Evolutionary conservation across 1,140 invertebrate species (phyloP).

Genomic region (Drosophila parabipectinata): DNA sequence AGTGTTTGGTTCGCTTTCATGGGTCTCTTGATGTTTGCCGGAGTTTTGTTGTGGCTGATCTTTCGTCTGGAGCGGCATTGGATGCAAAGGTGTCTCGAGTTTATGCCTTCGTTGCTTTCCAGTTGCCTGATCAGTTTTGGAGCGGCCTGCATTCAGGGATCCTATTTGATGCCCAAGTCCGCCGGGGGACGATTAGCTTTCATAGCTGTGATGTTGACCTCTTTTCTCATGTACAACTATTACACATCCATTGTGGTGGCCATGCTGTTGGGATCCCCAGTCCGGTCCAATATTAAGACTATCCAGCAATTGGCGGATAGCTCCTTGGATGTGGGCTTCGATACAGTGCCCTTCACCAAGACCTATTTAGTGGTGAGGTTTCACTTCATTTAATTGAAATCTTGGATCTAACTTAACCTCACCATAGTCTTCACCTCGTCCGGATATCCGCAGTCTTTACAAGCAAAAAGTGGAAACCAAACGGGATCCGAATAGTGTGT

Average conservation of each 20-base stretch:
- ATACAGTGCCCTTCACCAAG: slow-evolving; percentile 60
- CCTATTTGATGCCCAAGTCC: slow-evolving; percentile 63
- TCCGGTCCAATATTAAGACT: slow-evolving; percentile 72
- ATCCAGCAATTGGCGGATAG: slow-evolving; percentile 77
- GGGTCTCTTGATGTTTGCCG: slow-evolving; percentile 44
- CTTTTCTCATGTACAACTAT: slow-evolving; percentile 81
- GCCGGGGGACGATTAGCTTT: slow-evolving; percentile 69
- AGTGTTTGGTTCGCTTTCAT: slow-evolving; percentile 70
- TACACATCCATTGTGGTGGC: slow-evolving; percentile 81
- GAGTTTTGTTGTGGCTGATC: slow-evolving; percentile 58
- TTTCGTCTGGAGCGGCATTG: slow-evolving; percentile 62
- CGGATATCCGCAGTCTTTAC: slow-evolving; percentile 63
- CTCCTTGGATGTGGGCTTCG: slow-evolving; percentile 67
- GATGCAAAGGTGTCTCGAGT: slow-evolving; percentile 42
- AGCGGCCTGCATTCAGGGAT: slow-evolving; percentile 75
- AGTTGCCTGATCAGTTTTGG: slow-evolving; percentile 70
- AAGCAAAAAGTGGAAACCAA: slow-evolving; percentile 62
- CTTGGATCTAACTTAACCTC: background rate
- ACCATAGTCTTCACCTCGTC: slow-evolving; percentile 49
- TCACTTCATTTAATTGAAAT: background rate
- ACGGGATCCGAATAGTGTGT: slow-evolving; percentile 49
- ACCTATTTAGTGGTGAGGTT: slow-evolving; percentile 66
- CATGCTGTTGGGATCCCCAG: slow-evolving; percentile 67
- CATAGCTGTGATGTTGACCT: slow-evolving; percentile 65
- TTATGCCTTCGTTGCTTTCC: slow-evolving; percentile 64